Percentiles rank a stretch among this genome's conserved stretches.
phyloP scores from a whole-genome alignment of 2,888 invertebrate species.

The Hofmannophila pseudospretella region DNA sequence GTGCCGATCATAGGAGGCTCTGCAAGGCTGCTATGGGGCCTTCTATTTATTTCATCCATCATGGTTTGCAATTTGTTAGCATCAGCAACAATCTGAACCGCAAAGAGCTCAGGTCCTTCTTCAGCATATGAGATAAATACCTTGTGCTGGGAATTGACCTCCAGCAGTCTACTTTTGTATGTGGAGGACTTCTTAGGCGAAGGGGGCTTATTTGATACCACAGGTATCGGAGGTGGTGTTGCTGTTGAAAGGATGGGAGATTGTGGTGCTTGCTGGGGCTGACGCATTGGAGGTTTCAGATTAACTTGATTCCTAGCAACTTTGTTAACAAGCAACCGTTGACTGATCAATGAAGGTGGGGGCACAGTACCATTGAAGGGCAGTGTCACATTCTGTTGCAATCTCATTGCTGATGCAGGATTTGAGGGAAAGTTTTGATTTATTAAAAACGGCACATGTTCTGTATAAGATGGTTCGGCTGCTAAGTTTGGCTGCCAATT shows the following conservation, averaged over 20 bases:
- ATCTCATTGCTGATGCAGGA: conserved; percentile 61
- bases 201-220: conserved; percentile 28
- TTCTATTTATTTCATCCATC: conserved; percentile 84
- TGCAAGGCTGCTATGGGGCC: conserved; percentile 77
- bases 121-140: conserved; percentile 87
- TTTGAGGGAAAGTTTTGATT: conserved; percentile 67
- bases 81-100: conserved; percentile 82
- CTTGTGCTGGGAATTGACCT: conserved; percentile 76
- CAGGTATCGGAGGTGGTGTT: conserved; percentile 22
- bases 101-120: conserved; percentile 88
- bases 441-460: conserved; percentile 61
- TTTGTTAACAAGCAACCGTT: conserved; percentile 52
- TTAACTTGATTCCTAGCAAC: conserved; percentile 52
- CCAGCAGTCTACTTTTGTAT: conserved; percentile 71
- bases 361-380: conserved; percentile 53
- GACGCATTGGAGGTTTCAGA: conserved; percentile 49
- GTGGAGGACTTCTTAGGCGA: conserved; percentile 67
- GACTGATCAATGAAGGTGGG: conserved; percentile 45
- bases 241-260: conserved; percentile 18
- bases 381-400: conserved; percentile 51
- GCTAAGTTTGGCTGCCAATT: conserved; percentile 47
- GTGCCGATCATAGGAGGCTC: conserved; percentile 86
- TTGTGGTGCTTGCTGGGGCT: conserved; percentile 40
- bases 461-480: conserved; percentile 44
- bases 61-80: conserved; percentile 80